Evolutionary conservation across 1,140 invertebrate species (phyloP), one percentile per base, ranked within the genome.

Genomic region (Odontomachus brunneus): DNA sequence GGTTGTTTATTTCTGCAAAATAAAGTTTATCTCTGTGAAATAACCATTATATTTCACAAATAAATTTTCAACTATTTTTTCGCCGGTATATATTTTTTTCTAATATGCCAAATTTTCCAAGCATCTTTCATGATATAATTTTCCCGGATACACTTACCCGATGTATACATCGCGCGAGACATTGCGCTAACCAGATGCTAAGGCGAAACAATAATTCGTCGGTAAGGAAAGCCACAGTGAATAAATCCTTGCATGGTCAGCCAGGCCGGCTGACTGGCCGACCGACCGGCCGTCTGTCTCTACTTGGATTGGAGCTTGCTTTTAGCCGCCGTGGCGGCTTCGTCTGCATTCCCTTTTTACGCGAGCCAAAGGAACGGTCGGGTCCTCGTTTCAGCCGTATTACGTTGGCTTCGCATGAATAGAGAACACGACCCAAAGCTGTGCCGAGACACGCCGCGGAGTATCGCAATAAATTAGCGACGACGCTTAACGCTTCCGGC

Each of bases 211-310:
- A 75, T 0, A 75, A 33, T 59, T 86, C n/a, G 19, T 19, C 60
- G 12, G 66, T 11, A n/a, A 9, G 38, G 38, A n/a, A 15, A 51
- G 26, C 2, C 33, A 24, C 66, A 80, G 82, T 73, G 67, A 59
- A 80, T 73, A 80, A 81, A 80, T 84, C 67, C 51, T 72, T n/a
- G 60, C 60, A 81, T 51, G 53, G 60, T 67, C 73, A 80, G 66
- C 82, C 29, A 33, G 29, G 5, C 29, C 29, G 29, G 29, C 29
- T 73, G 66, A 38, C 62, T 38, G 60, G 51, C 26, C 26, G 38
- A 11, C 38, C 9, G 38, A 11, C 38, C 29, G 5, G 29, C 29
- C 38, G 38, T 11, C 38, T 44, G 38, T 44, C 38, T 44, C 38
- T 44, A 44, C 38, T 33, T 63, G 26, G 57, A n/a, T 15, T 57